Conservation (phyloP, 2,888 invertebrate genomes). For the Encarsia formosa region DNA sequence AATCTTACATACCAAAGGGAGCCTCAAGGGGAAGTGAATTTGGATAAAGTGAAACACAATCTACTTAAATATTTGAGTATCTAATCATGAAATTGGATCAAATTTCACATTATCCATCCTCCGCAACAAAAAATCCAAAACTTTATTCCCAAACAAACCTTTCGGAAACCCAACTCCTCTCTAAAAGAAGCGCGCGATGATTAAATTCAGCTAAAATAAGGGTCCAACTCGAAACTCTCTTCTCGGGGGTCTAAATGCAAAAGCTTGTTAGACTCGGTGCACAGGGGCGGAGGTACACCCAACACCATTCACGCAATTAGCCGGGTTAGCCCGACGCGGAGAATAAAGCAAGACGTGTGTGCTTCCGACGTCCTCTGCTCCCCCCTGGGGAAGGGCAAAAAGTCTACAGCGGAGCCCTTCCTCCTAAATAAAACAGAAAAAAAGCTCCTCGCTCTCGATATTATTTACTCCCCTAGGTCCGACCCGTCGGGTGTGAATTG, state of each 20-base stretch:
- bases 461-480: constrained; percentile 21
- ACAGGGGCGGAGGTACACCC: constrained; percentile 28
- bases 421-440: constrained; percentile 42
- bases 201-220: neutral
- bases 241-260: constrained; percentile 44
- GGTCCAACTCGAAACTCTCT: neutral
- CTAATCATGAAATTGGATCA: too few species aligned
- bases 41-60: too few species aligned
- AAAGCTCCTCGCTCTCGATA: constrained; percentile 29
- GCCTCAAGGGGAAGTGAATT: too few species aligned
- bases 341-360: neutral
- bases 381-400: constrained; percentile 19
- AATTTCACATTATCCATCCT: too few species aligned
- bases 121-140: too few species aligned
- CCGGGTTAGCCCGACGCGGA: constrained; percentile 30
- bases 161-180: too few species aligned
- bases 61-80: too few species aligned
- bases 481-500: constrained; percentile 23
- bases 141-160: too few species aligned
- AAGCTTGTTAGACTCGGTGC: constrained; percentile 46
- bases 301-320: constrained; percentile 49
- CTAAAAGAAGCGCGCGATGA: too few species aligned
- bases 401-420: neutral
- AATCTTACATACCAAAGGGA: too few species aligned
- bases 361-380: constrained; percentile 41